Conservation (phyloP, 2,888 invertebrate genomes). For the Eupithecia abbreviata region DNA sequence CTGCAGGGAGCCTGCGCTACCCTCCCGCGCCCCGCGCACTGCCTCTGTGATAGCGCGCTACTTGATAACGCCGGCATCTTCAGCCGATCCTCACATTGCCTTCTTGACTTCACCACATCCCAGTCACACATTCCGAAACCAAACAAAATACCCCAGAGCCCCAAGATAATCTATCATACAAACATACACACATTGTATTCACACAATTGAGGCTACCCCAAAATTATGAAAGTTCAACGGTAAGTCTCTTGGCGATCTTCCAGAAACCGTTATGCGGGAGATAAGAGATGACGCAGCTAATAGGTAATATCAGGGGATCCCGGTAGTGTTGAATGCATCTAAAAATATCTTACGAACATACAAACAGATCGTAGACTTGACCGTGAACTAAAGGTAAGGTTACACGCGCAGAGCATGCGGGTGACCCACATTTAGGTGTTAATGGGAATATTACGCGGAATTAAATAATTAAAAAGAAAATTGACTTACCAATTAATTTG, state of each 20-base stretch:
- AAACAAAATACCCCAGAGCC: not conserved
- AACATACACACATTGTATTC: slow-evolving; percentile 2
- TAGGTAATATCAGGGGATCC: slow-evolving; percentile 20
- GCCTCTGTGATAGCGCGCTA: slow-evolving; percentile 60
- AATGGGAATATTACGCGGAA: not conserved
- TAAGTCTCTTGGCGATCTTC: slow-evolving; percentile 51
- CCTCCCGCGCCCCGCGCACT: slow-evolving; percentile 58
- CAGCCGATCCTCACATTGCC: slow-evolving; percentile 54
- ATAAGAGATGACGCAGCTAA: slow-evolving; percentile 36
- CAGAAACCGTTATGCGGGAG: slow-evolving; percentile 42
- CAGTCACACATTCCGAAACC: slow-evolving; percentile 13
- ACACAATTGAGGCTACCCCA: not conserved
- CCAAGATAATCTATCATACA: not conserved
- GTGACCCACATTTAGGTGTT: slow-evolving; percentile 6
- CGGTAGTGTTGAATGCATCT: slow-evolving; percentile 35
- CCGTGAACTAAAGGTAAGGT: slow-evolving; percentile 34
- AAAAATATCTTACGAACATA: slow-evolving; percentile 42
- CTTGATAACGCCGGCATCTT: slow-evolving; percentile 73
- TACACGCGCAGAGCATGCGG: slow-evolving; percentile 10
- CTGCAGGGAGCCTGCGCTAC: slow-evolving; percentile 84
- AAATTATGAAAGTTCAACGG: slow-evolving; percentile 51
- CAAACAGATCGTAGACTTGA: slow-evolving; percentile 44
- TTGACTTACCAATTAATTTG: slow-evolving; percentile 62
- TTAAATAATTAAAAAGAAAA: slow-evolving; percentile 31
- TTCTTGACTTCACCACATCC: slow-evolving; percentile 35